A percentile compares a stretch with the other conserved stretches of the same genome.
Evolutionary conservation across 37 sponge, comb jelly and placozoan species (phyloP).

Genomic region (Beroe ovata): DNA sequence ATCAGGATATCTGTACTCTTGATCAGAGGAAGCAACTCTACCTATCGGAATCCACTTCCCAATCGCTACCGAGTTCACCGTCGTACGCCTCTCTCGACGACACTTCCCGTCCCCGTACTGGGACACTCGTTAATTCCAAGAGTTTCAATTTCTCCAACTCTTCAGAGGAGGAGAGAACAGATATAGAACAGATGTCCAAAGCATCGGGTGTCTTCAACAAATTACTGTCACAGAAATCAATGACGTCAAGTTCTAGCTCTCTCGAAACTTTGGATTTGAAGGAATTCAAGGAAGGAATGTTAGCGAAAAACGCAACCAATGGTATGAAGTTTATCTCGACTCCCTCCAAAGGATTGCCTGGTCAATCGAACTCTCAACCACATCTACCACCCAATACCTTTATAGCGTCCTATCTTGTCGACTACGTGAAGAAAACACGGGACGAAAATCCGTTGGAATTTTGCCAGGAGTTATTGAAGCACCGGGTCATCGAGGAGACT

Average conservation of each 20-base stretch:
- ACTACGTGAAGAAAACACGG: slow-evolving; percentile 12
- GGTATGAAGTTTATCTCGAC: slow-evolving; percentile 37
- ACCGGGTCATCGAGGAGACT: slow-evolving; percentile 20
- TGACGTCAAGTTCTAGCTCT: neutral
- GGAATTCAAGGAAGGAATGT: slow-evolving; percentile 23
- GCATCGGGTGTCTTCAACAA: neutral
- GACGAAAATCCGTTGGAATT: slow-evolving; percentile 2
- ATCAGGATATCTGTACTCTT: neutral
- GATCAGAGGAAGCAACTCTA: neutral
- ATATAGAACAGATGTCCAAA: neutral
- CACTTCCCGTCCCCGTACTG: slow-evolving; percentile 7
- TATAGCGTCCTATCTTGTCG: neutral
- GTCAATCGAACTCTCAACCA: neutral
- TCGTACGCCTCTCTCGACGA: slow-evolving; percentile 24
- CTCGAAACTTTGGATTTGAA: neutral
- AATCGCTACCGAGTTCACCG: neutral
- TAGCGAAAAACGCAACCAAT: neutral
- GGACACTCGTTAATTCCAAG: slow-evolving; percentile 38
- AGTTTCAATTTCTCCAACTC: slow-evolving; percentile 18
- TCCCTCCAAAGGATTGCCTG: slow-evolving; percentile 18
- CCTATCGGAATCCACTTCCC: neutral
- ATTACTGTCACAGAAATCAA: slow-evolving; percentile 5
- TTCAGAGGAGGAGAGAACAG: neutral
- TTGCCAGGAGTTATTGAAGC: slow-evolving; percentile 24
- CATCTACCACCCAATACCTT: slow-evolving; percentile 34